A percentile compares a stretch with the other conserved stretches of the same genome.
These are phyloP conservation scores for Carassius auratus DNA, from an alignment of 2,113 vertebrate genomes.

Conservation along the genomic window DNA sequence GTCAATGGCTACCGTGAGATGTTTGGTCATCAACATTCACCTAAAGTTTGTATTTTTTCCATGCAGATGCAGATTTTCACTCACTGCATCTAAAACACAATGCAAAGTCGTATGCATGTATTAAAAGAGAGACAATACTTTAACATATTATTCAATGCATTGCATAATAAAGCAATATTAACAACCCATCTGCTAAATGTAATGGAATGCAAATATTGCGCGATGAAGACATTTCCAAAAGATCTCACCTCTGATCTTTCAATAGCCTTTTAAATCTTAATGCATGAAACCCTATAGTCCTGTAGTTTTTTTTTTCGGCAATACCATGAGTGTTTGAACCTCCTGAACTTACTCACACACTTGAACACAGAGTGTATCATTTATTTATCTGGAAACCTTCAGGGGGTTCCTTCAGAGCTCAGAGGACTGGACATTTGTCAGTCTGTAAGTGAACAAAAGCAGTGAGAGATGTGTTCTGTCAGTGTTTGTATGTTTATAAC, in stretches of 20 bases:
- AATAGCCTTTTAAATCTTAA: neutral
- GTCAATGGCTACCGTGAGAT: neutral
- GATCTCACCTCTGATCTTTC: too few relatives aligned
- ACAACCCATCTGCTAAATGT: too few relatives aligned
- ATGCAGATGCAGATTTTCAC: too few relatives aligned
- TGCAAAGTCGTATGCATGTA: too few relatives aligned
- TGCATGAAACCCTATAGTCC: neutral
- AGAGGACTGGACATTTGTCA: neutral
- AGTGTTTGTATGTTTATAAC: neutral
- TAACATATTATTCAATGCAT: too few relatives aligned
- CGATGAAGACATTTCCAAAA: too few relatives aligned
- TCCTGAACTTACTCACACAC: neutral
- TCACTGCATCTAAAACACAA: too few relatives aligned
- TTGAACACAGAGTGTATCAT: neutral
- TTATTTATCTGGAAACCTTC: neutral
- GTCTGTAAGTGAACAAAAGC: neutral
- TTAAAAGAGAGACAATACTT: too few relatives aligned
- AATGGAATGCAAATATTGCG: too few relatives aligned
- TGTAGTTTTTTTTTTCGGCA: neutral
- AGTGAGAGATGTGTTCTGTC: too few relatives aligned
- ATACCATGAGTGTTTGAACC: neutral
- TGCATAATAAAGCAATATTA: too few relatives aligned
- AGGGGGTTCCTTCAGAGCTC: neutral
- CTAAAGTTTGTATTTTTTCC: too few relatives aligned
- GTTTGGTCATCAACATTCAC: neutral